These are phyloP conservation scores for Halocaridina rubra DNA, from an alignment of 2,888 invertebrate species.

Conservation along the genomic window DNA sequence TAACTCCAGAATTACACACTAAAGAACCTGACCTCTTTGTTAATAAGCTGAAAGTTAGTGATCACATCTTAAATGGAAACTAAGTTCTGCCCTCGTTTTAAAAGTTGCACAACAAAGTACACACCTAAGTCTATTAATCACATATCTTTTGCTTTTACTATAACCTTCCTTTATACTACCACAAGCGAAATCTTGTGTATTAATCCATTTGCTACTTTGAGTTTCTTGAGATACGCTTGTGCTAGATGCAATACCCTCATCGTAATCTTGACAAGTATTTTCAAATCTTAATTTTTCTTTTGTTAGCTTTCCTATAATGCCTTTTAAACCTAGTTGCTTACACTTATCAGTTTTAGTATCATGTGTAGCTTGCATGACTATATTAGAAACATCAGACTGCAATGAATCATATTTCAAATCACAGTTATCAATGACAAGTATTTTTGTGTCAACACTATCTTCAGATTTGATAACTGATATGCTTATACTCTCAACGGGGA, in stretches of 20 bases:
- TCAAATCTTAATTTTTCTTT: not conserved
- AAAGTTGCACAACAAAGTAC: slow-evolving; percentile 12
- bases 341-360: not conserved
- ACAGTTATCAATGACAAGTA: not conserved
- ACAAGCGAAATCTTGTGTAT: no score
- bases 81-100: slow-evolving; percentile 43
- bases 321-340: not conserved
- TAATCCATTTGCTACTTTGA: not conserved
- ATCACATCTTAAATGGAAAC: slow-evolving; percentile 36
- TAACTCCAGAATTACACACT: no score
- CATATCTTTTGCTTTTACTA: not conserved
- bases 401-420: not conserved
- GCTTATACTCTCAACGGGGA: not conserved
- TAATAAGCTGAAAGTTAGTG: no score
- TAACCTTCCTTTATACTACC: no score
- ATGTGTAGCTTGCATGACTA: not conserved
- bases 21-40: no score
- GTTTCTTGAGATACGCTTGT: not conserved
- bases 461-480: not conserved
- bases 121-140: slow-evolving; percentile 16
- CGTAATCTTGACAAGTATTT: no score
- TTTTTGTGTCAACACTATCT: not conserved
- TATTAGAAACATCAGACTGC: no score
- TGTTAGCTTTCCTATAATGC: not conserved
- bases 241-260: not conserved